These are phyloP conservation scores for Tribolium castaneum DNA, from an alignment of 1,140 invertebrate genomes.

Conservation along the genomic window DNA sequence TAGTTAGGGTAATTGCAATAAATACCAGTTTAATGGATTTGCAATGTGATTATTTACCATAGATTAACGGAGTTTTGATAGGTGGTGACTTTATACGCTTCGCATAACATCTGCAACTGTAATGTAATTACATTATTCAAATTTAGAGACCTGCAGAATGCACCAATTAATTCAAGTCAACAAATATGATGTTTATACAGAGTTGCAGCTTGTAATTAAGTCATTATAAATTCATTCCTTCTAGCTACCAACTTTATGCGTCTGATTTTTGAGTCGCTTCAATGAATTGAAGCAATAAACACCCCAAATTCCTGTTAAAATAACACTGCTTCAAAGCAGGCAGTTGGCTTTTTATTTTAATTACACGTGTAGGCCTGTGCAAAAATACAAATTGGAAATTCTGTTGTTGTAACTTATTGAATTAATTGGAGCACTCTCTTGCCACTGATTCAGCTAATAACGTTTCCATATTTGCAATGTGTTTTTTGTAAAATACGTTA, in stretches of 20 bases:
- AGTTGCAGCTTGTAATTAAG: background rate
- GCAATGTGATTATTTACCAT: background rate
- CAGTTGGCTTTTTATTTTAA: no score
- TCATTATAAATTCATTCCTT: no score
- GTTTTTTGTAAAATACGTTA: background rate
- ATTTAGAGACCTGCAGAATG: background rate
- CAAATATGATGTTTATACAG: background rate
- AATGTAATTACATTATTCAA: background rate
- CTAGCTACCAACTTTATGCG: no score
- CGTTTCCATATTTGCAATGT: background rate
- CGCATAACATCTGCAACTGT: background rate
- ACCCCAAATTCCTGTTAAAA: no score
- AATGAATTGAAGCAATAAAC: no score
- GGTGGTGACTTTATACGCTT: background rate
- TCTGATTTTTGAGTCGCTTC: no score
- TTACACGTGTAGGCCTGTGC: no score
- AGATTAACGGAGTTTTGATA: background rate
- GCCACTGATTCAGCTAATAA: background rate
- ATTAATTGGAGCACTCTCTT: background rate
- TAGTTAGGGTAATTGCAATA: background rate
- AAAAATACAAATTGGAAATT: background rate
- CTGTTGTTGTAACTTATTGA: background rate
- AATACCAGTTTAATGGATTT: conserved; percentile 18
- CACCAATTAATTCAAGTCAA: background rate
- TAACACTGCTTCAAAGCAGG: no score